phyloP scores from a whole-genome alignment of 2,113 vertebrate species.

The Helogale parvula region DNA sequence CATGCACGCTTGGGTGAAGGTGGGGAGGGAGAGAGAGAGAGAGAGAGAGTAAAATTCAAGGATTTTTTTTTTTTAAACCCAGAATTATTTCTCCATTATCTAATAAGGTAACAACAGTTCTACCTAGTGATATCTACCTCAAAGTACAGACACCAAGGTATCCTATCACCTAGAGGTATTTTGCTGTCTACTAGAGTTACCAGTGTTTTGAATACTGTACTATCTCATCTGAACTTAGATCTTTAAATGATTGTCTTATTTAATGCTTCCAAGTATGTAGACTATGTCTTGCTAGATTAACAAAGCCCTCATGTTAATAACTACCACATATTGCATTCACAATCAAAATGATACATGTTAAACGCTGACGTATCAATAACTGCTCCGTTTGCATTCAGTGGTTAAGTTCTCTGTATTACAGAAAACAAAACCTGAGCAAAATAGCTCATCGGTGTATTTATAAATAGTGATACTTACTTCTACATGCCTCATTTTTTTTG shows the following conservation, averaged over 20 bases:
- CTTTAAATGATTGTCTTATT: slow-evolving; percentile 8
- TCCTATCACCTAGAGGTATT: not conserved
- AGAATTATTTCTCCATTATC: not conserved
- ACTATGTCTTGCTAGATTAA: not conserved
- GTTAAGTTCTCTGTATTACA: not conserved
- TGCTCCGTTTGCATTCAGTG: slow-evolving; percentile 16
- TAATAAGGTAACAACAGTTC: not conserved
- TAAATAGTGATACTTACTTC: slow-evolving; percentile 25
- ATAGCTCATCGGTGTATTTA: not conserved
- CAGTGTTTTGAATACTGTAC: not conserved
- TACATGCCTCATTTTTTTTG: slow-evolving; percentile 29
- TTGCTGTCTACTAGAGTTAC: not conserved
- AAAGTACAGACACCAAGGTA: not conserved
- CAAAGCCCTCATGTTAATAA: not conserved
- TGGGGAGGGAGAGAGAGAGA: no score
- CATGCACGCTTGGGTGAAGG: not conserved
- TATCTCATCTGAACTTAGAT: not conserved
- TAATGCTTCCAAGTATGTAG: not conserved
- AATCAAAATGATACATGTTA: not conserved
- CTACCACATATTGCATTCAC: slow-evolving; percentile 8
- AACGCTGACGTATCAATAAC: not conserved
- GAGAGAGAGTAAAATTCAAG: not conserved
- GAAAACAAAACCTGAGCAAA: slow-evolving; percentile 41
- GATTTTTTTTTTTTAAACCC: not conserved
- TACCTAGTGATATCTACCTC: slow-evolving; percentile 65